phyloP scores from a whole-genome alignment of 2,888 invertebrate genomes.

The Busseola fusca region DNA sequence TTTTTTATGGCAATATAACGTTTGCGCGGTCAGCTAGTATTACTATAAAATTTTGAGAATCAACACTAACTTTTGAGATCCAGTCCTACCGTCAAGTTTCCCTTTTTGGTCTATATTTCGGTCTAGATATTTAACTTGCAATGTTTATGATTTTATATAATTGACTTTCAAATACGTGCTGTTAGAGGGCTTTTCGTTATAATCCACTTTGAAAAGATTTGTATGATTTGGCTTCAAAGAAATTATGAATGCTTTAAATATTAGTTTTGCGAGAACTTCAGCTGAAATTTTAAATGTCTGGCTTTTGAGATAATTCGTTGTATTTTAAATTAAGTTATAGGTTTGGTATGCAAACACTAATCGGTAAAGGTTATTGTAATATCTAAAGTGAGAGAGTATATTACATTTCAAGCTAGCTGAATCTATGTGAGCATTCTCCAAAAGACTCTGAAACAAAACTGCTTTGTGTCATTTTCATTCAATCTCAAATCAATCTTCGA shows the following conservation, averaged over 20 bases:
- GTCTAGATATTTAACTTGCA: slow-evolving; percentile 59
- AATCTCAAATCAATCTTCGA: neutral
- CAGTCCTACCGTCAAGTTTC: slow-evolving; percentile 59
- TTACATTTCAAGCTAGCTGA: slow-evolving; percentile 5
- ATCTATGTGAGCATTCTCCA: slow-evolving; percentile 3
- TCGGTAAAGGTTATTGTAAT: neutral
- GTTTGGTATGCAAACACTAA: slow-evolving; percentile 15
- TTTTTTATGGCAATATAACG: too few relatives aligned
- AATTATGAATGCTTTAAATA: slow-evolving; percentile 27
- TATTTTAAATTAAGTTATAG: neutral
- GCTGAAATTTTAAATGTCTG: slow-evolving; percentile 22
- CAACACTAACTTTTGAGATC: slow-evolving; percentile 45
- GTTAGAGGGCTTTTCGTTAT: slow-evolving; percentile 14
- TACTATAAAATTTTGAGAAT: slow-evolving; percentile 47
- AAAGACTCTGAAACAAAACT: neutral
- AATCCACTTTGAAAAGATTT: slow-evolving; percentile 29
- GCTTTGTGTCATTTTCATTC: neutral
- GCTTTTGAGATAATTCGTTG: slow-evolving; percentile 8
- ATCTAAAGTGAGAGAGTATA: slow-evolving; percentile 1
- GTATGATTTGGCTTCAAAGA: slow-evolving; percentile 28
- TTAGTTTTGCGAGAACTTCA: slow-evolving; percentile 29
- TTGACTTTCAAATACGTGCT: slow-evolving; percentile 62
- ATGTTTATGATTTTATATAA: slow-evolving; percentile 53
- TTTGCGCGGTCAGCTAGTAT: too few relatives aligned
- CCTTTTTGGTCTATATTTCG: slow-evolving; percentile 52